Base-by-base conservation (phyloP, 2,113 vertebrate genomes). In the Archocentrus centrarchus region DNA sequence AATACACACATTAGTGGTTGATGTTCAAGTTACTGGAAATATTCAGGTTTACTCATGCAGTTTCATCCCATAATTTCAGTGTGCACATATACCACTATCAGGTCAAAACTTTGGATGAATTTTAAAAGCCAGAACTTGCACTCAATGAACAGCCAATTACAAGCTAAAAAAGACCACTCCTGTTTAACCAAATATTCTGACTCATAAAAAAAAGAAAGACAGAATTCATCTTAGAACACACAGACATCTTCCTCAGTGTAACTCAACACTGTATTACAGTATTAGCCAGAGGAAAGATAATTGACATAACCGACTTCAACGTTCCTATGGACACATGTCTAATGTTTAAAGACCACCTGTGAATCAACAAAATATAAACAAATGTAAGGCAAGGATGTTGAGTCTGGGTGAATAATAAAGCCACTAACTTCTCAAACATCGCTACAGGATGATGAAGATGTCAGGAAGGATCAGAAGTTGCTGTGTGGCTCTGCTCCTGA, bases 381-480 rank as follows among this genome's bases (percentile, higher is more conserved):
- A 27, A 39, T 20, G 39, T 63, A 50, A 24, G 11, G 5, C 20
- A 30, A 66, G 14, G 3, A 59, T 55, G 15, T 6, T 57, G 8
- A 58, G 14, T 20, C 35, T 11, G 14, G 1, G 44, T 60, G 3
- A 73, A 61, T 6, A 47, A 79, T 58, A 0, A 2, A 30, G 60
- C 5, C 44, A 70, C 24, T 27, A 27, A 27, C 22, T 9, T 75
- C 47, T 59, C 10, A 17, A 59, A 81, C 87, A n/a, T 82, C 8
- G 10, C n/a, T 22, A 22, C 87, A 91, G 92, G 60, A 90, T 35
- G n/a, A 75, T 63, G 88, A 88, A 63, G 86, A 77, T 47, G 20
- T 27, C 53, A 20, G 62, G 80, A 63, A 17, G 61, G 59, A 13
- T 75, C 13, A 15, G 1, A 1, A 35, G 59, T 20, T 63, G 37